Evolutionary conservation across 2,888 invertebrate species (phyloP), one percentile per base, ranked within the genome.

Genomic region (Nasonovia ribisnigri): DNA sequence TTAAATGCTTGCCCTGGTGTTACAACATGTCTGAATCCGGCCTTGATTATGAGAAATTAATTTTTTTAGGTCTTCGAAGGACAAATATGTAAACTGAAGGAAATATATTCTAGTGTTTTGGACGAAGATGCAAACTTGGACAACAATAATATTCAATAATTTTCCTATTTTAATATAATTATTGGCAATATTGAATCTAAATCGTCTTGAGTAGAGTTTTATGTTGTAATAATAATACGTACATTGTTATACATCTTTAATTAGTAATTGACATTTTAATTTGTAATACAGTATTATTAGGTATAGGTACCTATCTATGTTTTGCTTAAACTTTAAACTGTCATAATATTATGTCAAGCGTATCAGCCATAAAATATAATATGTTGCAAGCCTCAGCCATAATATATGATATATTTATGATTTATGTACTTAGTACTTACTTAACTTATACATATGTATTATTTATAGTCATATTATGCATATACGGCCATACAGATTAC

Each of bases 51-150:
- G 8, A 24, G 36, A 67, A 67, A 67, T 60, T n/a, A 24, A 67
- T 67, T 36, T 77, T 92, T 91, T 84, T 87, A 92, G 92, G 42
- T 92, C 2, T 60, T 87, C 48, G 87, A 54, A 24, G 46, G 46
- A 60, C 86, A 87, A 60, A 87, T 87, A 6, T 48, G 5, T 48
- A 36, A 48, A 26, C 16, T 60, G 36, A 60, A 60, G 46, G 26
- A n/a, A 26, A 48, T 87, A 48, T 43, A 46, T 29, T 46, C 36
- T 24, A 48, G 46, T 26, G 8, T 92, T 60, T 60, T 92, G 11
- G 87, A 92, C 0, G 86, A 29, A 60, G 60, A 92, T 54, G 84
- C 36, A 26, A 54, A 87, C 29, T n/a, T 43, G 16, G 84, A 51
- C 36, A 67, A 13, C 5, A 67, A 67, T 67, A 67, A n/a, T 36